Percentiles rank a stretch among this genome's conserved stretches.
These are phyloP conservation scores for Poecilus cupreus DNA, from an alignment of 2,888 invertebrate genomes.

Conservation along the genomic window DNA sequence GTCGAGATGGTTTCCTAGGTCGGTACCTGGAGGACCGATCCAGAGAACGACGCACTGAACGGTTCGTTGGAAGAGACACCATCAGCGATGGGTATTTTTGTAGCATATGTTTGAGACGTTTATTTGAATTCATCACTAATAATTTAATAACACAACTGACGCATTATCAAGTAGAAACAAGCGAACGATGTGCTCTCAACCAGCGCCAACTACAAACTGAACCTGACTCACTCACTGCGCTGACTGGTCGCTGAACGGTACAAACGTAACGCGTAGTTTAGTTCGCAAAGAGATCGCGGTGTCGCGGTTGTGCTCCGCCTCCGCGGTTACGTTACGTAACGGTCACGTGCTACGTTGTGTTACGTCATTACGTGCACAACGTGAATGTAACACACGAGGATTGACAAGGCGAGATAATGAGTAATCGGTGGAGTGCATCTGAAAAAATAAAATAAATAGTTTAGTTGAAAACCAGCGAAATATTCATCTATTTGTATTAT, in stretches of 20 bases:
- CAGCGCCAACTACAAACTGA: background rate
- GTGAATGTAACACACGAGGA: background rate
- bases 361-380: constrained; percentile 46
- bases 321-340: constrained; percentile 35
- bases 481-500: too few relatives aligned
- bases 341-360: constrained; percentile 36
- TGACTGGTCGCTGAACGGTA: background rate
- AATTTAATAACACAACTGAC: background rate
- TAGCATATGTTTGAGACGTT: constrained; percentile 64
- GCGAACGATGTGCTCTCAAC: background rate
- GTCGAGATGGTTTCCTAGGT: background rate
- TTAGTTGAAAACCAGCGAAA: background rate
- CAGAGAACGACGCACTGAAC: constrained; percentile 1
- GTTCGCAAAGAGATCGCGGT: too few relatives aligned
- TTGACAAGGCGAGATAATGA: background rate
- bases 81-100: constrained; percentile 66
- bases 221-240: background rate
- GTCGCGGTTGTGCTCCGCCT: background rate
- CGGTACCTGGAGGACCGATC: background rate
- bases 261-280: background rate
- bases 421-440: background rate
- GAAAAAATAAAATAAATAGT: background rate
- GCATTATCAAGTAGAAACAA: background rate
- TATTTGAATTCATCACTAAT: constrained; percentile 11
- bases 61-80: constrained; percentile 61